A percentile compares a stretch with the other conserved stretches of the same genome.
These are phyloP conservation scores for Cydia splendana DNA, from an alignment of 1,140 invertebrate genomes.

Conservation along the genomic window DNA sequence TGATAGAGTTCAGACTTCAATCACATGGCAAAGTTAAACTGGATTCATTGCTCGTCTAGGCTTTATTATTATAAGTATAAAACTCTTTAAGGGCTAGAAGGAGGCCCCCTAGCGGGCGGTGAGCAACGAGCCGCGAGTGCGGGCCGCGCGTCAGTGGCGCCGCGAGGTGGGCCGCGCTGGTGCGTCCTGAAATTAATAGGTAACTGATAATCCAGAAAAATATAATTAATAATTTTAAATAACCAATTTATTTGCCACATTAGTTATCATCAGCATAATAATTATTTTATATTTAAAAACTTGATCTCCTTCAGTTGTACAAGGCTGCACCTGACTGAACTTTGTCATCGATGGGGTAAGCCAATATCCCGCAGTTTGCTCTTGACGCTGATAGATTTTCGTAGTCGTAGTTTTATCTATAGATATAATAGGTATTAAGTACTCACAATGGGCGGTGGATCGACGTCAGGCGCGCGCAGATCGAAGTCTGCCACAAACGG, in stretches of 20 bases:
- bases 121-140: slow-evolving; percentile 19
- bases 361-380: no score
- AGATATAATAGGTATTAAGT: background rate
- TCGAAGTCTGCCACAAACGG: slow-evolving; percentile 57
- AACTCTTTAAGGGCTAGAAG: slow-evolving; percentile 34
- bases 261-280: no score
- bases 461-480: slow-evolving; percentile 37
- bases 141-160: slow-evolving; percentile 18
- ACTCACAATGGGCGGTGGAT: slow-evolving; percentile 16
- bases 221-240: no score
- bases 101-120: background rate
- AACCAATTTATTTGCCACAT: no score
- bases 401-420: background rate
- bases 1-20: no score
- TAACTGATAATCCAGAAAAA: no score
- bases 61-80: background rate
- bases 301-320: no score
- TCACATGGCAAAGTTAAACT: background rate
- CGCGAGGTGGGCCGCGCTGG: slow-evolving; percentile 13
- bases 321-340: no score
- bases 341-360: no score
- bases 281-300: no score
- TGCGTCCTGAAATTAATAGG: background rate
- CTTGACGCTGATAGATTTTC: background rate
- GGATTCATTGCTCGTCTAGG: background rate